Evolutionary conservation across 2,113 vertebrate species (phyloP).

Genomic region (Pachypanchax playfairii): DNA sequence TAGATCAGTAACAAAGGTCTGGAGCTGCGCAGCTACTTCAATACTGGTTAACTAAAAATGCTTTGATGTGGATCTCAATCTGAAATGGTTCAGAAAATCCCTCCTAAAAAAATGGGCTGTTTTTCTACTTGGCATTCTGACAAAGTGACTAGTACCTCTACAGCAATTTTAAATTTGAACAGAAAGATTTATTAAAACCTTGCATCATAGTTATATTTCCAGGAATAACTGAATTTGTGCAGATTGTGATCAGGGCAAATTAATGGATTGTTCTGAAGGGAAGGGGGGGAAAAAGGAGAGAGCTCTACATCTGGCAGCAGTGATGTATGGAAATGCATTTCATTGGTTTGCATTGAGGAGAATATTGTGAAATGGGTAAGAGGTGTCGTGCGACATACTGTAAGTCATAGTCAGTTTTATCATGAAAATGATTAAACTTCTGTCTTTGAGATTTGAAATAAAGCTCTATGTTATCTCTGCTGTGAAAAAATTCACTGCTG

Average conservation of each 20-base stretch:
- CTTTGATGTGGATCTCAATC: no score
- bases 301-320: constrained; percentile 32
- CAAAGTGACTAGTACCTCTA: constrained; percentile 64
- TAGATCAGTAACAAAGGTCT: no score
- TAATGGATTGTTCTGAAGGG: constrained; percentile 61
- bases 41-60: no score
- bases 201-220: constrained; percentile 69
- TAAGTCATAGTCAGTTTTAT: constrained; percentile 70
- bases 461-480: constrained; percentile 54
- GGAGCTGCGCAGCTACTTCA: no score
- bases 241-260: constrained; percentile 74
- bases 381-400: constrained; percentile 47
- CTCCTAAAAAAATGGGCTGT: no score
- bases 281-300: constrained; percentile 17
- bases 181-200: constrained; percentile 71
- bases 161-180: constrained; percentile 79
- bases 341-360: constrained; percentile 46
- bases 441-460: constrained; percentile 61
- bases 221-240: constrained; percentile 78
- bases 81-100: no score
- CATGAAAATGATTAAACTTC: constrained; percentile 60
- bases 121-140: no score
- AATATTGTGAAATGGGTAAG: constrained; percentile 64
- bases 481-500: constrained; percentile 67
- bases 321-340: constrained; percentile 55